These are phyloP conservation scores for Alethe diademata DNA, from an alignment of 2,113 vertebrate genomes.

Conservation along the genomic window DNA sequence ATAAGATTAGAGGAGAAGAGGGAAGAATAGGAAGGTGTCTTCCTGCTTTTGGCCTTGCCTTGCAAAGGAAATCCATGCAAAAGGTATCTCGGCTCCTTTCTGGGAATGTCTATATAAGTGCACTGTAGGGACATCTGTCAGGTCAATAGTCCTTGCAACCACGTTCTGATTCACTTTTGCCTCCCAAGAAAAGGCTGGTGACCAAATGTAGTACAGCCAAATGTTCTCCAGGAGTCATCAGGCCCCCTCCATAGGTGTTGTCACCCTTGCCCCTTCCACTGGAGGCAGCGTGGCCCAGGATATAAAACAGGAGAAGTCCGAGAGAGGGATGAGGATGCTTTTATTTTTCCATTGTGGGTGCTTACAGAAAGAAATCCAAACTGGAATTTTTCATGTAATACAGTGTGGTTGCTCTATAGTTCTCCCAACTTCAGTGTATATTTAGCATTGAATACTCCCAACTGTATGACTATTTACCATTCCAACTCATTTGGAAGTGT, in stretches of 20 bases:
- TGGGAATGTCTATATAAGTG: neutral
- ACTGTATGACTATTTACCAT: neutral
- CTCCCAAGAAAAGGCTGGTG: neutral
- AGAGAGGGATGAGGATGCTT: neutral
- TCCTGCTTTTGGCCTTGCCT: neutral
- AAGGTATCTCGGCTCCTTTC: neutral
- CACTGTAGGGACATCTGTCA: neutral
- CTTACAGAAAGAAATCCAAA: neutral
- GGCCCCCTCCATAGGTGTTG: accelerated
- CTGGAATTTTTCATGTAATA: neutral
- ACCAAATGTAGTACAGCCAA: neutral
- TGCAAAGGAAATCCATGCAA: neutral
- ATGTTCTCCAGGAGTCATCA: neutral
- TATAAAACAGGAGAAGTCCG: neutral
- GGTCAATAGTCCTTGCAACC: neutral
- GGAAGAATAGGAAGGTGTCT: neutral
- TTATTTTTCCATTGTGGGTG: neutral
- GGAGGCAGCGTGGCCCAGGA: neutral
- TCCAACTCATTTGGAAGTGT: neutral
- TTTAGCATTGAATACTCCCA: neutral
- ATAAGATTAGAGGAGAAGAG: neutral
- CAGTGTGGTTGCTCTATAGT: neutral
- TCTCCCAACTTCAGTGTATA: neutral
- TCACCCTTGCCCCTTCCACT: neutral
- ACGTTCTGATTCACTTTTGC: neutral